Base-by-base conservation (phyloP, 2,888 invertebrate genomes). In the Plebejus melissa region DNA sequence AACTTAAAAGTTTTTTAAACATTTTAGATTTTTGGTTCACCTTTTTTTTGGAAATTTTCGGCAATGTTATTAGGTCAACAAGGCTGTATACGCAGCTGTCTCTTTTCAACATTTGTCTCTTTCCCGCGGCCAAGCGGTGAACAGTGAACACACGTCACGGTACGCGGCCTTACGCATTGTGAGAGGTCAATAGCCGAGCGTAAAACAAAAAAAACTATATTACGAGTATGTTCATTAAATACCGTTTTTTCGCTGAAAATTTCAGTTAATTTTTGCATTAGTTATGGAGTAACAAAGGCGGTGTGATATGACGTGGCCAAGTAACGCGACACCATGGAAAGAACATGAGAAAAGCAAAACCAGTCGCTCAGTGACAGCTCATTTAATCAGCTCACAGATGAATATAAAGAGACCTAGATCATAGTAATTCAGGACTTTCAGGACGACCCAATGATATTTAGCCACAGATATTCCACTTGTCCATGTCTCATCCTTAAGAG, bases 81-180 rank as follows among this genome's bases (percentile, higher is more conserved):
- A 36, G 46, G 46, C 46, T 46, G 16, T 16, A 54, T 28, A 28
- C 60, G 60, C 60, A 65, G 60, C 28, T 28, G 16, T 32, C 65
- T 60, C 60, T 60, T 28, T 58, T 58, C 22, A 28, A 58, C 28
- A 22, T 9, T 58, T 60, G 60, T 60, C 28, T 60, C 28, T 28
- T 28, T 60, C 9, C 60, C 28, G 13, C 65, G 13, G 32, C 11
- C 13, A 54, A 32, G 32, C 54, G 54, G 54, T 54, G 22, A 32
- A 32, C 65, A 65, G 54, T 54, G 22, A 32, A 32, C 65, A 65
- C 72, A 50, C 72, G 72, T 22, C 50, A 72, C 72, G 72, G 72
- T 72, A 13, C 46, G 54, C 50, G 72, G 72, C 72, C 72, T 72
- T 72, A 72, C 72, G 72, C 72, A 71, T 50, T 28, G 71, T 71